Evolutionary conservation across 64 coral and sea anemone species (phyloP), one percentile per base, ranked within the genome.

Genomic region (Montipora foliosa): DNA sequence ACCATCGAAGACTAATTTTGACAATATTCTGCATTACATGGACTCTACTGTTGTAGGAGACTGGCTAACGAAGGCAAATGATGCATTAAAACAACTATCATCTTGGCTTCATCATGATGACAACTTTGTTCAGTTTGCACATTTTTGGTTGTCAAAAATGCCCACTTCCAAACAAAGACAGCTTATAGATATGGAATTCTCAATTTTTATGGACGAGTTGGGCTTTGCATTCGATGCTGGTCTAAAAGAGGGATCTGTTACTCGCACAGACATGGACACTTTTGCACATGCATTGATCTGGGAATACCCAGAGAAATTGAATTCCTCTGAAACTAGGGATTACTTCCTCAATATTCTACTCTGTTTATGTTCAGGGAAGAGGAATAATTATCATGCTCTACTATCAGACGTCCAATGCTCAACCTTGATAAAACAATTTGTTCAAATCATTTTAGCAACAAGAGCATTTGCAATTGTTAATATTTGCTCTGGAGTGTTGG

Each of bases 381-480:
- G 89, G 57, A 90, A 95, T 59, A 98, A 74, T 68, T 98, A 98
- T 73, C 94, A 81, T 67, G 74, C 83, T 45, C 93, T 98, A 20
- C 87, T 98, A 7, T 95, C 93, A 49, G 79, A 98, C 78, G 93
- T 98, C 0, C 84, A 80, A 2, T 95, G 96, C 84, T 94, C 93
- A 76, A 98, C 96, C 13, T 81, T 73, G 44, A 92, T 91, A 51
- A 98, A 95, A 50, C 89, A 98, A 37, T 98, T 92, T 92, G 84
- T 74, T 59, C 93, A 98, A 72, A 44, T 92, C 13, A 90, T 98
- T 77, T 68, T 98, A 19, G 96, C 96, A 79, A 90, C 96, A 67
- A 98, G 96, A 82, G 93, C 96, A 58, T 98, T 98, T 95, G 80
- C 96, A 83, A 59, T 98, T 87, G 90, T 93, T 6, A 95, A 81